A percentile compares a stretch with the other conserved stretches of the same genome.
phyloP scores from a whole-genome alignment of 92 coral and sea anemone genomes.

The Porites cylindrica region DNA sequence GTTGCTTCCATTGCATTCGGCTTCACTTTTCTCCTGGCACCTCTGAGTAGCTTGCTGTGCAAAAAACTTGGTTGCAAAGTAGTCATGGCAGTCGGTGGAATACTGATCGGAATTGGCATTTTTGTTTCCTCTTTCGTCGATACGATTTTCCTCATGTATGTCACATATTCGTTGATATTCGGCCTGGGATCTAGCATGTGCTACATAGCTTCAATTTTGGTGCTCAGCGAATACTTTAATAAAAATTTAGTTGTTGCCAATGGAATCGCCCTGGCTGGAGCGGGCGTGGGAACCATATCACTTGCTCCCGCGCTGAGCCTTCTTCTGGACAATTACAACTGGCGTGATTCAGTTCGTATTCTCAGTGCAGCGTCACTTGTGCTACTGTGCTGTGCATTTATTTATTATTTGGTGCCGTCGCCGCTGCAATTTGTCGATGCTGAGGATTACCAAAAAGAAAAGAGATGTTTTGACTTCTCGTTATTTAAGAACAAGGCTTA shows the following conservation, averaged over 20 bases:
- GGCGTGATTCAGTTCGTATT: conserved; percentile 84
- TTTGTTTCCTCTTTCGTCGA: conserved; percentile 69
- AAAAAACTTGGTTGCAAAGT: conserved; percentile 71
- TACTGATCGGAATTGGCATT: conserved; percentile 71
- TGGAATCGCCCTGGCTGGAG: conserved; percentile 91
- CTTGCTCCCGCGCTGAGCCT: conserved; percentile 81
- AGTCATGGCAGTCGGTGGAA: conserved; percentile 69
- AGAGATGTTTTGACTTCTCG: conserved; percentile 56
- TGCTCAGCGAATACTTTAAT: conserved; percentile 74
- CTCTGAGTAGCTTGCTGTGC: conserved; percentile 63
- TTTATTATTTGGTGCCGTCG: conserved; percentile 68
- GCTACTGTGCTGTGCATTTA: conserved; percentile 68
- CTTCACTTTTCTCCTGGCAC: conserved; percentile 75
- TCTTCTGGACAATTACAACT: conserved; percentile 71
- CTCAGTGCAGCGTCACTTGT: conserved; percentile 73
- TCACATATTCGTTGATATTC: conserved; percentile 81
- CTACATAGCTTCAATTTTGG: conserved; percentile 78
- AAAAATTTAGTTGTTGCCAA: conserved; percentile 83
- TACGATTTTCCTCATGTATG: conserved; percentile 69
- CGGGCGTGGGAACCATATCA: conserved; percentile 90
- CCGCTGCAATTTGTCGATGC: conserved; percentile 53
- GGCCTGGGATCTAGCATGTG: conserved; percentile 79
- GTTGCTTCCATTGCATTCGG: conserved; percentile 85
- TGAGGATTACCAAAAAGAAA: conserved; percentile 40
- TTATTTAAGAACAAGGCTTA: conserved; percentile 88